Evolutionary conservation across 53 echinoderm and acorn worm species (phyloP), one percentile per base, ranked within the genome.

Genomic region (Paracentrotus lividus): DNA sequence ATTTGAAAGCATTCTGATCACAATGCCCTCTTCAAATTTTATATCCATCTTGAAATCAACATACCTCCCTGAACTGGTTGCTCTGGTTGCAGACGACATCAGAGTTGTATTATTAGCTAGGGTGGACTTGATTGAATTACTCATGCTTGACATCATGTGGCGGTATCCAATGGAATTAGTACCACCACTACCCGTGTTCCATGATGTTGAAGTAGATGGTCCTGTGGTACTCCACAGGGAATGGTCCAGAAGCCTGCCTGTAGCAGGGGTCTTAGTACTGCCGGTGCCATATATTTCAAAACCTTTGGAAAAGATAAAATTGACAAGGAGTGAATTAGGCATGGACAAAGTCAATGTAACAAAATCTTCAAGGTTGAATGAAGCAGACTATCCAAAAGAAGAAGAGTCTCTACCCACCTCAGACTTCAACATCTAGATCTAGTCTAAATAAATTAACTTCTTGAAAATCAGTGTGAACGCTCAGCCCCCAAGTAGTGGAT

Each of bases 231-330:
- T 90, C 90, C 90, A 90, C 42, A 10, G 18, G n/a, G 42, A 44
- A 10, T 12, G n/a, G 27, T 53, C 32, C 47, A 47, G 53, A 29
- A 15, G 64, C 23, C 65, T 90, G 67, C 43, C 12, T 12, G 10
- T 13, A 21, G 66, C 59, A 88, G 88, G 90, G 20, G 90, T 90
- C 66, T 65, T 67, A 24, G 29, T 66, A 42, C 90, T 65, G 27
- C 49, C 51, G 24, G 90, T 90, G 31, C 90, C 90, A 65, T 90
- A 90, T n/a, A 90, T 90, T 40, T 90, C 90, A 90, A 90, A 90
- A 90, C 45, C 90, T 90, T 66, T 33, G 49, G 29, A 77, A 1
- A 21, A 77, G 42, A 20, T 9, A 23, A 77, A 77, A 77, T n/a
- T 20, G 44, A 20, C 44, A 24, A 77, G 4, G 23, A 33, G 27